Evolutionary conservation across 2,888 invertebrate genomes (phyloP).

Genomic region (Hermaeophaga mercurialis): DNA sequence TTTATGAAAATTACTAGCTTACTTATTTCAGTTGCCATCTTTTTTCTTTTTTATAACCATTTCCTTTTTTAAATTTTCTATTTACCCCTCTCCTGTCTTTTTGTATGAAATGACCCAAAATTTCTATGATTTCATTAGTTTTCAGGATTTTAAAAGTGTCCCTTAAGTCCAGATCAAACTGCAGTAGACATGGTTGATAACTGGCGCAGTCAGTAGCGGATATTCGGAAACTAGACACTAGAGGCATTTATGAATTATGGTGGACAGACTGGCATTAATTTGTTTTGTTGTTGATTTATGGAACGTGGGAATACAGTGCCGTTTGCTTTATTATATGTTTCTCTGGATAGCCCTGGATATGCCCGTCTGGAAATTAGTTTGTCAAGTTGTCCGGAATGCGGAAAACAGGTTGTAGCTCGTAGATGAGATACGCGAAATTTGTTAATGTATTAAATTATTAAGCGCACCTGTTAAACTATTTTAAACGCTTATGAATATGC

Average conservation of each 20-base stretch:
- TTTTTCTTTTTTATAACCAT: too few species aligned
- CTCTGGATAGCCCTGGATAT: conserved; percentile 18
- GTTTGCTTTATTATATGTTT: conserved; percentile 24
- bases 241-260: conserved; percentile 32
- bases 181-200: neutral
- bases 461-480: too few species aligned
- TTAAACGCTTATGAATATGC: too few species aligned
- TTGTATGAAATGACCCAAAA: too few species aligned
- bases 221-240: conserved; percentile 26
- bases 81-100: too few species aligned
- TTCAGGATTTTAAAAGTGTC: too few species aligned
- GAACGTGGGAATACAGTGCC: conserved; percentile 22
- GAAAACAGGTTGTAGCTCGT: conserved; percentile 16
- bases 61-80: too few species aligned
- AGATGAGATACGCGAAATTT: conserved; percentile 8
- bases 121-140: too few species aligned
- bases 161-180: too few species aligned
- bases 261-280: conserved; percentile 32
- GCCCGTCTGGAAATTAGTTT: conserved; percentile 20
- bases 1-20: too few species aligned
- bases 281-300: conserved; percentile 35
- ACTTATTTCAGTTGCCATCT: too few species aligned
- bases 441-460: conserved; percentile 18
- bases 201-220: conserved; percentile 12
- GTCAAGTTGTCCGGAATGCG: conserved; percentile 17